Conservation (phyloP, 2,888 invertebrate genomes). For the Antheraea yamamai region DNA sequence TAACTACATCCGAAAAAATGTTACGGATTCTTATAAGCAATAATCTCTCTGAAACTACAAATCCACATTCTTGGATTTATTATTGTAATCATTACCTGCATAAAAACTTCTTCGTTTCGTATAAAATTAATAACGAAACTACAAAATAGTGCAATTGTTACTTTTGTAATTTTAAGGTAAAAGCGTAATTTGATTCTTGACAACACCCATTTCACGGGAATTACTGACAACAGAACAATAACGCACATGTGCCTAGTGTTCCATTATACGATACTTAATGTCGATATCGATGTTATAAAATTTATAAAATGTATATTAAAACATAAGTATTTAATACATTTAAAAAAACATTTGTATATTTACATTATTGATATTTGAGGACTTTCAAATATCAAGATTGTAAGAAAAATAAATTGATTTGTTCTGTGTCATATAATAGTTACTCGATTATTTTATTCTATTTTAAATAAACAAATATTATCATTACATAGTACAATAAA, state of each 20-base stretch:
- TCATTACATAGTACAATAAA: no score
- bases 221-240: neutral
- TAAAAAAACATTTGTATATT: no score
- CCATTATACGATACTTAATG: no score
- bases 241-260: neutral
- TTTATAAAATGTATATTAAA: no score
- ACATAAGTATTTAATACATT: no score
- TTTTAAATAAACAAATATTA: no score
- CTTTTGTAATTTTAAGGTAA: neutral
- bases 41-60: neutral
- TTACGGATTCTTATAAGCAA: neutral
- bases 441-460: no score
- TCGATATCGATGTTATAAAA: neutral
- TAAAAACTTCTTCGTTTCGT: neutral
- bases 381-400: no score
- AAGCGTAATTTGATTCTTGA: neutral
- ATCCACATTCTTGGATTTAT: neutral
- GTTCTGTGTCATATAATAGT: no score
- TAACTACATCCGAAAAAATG: neutral
- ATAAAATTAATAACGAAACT: neutral
- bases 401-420: no score
- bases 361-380: no score
- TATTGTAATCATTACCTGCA: neutral
- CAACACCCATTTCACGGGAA: neutral
- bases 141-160: neutral